phyloP scores from a whole-genome alignment of 2,888 invertebrate species.

The Frankliniella fusca region DNA sequence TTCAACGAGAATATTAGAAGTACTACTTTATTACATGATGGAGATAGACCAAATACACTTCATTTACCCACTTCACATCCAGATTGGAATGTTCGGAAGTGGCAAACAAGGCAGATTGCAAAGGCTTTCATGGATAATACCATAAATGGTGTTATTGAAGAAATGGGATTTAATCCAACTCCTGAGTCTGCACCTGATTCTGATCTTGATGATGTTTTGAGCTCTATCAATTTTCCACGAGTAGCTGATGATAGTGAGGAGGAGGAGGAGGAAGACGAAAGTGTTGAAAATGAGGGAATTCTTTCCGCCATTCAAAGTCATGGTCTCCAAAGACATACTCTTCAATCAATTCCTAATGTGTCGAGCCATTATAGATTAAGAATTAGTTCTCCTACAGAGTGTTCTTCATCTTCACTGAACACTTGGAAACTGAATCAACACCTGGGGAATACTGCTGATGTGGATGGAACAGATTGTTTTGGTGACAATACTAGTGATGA shows the following conservation, averaged over 20 bases:
- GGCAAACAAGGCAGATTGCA: constrained; percentile 65
- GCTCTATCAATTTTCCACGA: constrained; percentile 39
- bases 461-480: not conserved
- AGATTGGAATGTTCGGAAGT: constrained; percentile 50
- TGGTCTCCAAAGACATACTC: constrained; percentile 52
- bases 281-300: constrained; percentile 61
- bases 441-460: not conserved
- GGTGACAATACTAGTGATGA: not conserved
- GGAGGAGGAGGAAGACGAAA: constrained; percentile 51
- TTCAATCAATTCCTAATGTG: not conserved
- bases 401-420: not conserved
- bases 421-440: not conserved
- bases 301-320: constrained; percentile 69
- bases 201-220: constrained; percentile 2
- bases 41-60: not conserved
- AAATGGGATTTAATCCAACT: constrained; percentile 53
- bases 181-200: constrained; percentile 41
- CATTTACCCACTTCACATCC: constrained; percentile 38
- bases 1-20: not conserved
- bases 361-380: not conserved
- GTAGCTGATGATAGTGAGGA: constrained; percentile 46
- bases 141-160: constrained; percentile 63
- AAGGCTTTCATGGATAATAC: constrained; percentile 66
- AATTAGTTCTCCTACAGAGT: not conserved
- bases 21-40: not conserved